phyloP scores from a whole-genome alignment of 1,140 invertebrate genomes.

The Homarus americanus region DNA sequence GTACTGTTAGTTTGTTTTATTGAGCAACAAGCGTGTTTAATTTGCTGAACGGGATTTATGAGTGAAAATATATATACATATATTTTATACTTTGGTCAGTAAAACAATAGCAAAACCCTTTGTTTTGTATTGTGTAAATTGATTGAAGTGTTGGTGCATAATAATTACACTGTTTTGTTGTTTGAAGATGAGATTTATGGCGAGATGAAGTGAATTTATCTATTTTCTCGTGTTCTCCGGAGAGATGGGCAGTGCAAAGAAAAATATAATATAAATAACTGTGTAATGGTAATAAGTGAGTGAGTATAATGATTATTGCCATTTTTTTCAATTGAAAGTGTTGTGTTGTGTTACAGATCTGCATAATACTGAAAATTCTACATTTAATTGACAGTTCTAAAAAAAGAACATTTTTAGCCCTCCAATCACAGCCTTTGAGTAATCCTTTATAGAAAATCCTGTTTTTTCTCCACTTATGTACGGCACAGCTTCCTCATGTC shows the following conservation, averaged over 20 bases:
- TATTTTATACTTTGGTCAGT: no score
- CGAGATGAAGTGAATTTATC: no score
- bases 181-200: no score
- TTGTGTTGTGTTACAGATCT: not conserved
- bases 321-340: not conserved
- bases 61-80: not conserved
- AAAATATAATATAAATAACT: not conserved
- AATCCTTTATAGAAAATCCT: conserved; percentile 15
- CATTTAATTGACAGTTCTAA: no score
- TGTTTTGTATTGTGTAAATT: not conserved
- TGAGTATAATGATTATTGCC: not conserved
- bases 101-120: not conserved
- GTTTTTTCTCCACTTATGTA: not conserved
- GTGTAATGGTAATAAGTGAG: no score
- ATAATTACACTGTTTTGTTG: not conserved
- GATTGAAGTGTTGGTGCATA: not conserved
- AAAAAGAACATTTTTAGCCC: conserved; percentile 33
- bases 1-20: not conserved
- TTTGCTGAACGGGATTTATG: not conserved
- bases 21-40: not conserved
- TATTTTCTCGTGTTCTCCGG: no score
- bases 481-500: not conserved
- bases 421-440: conserved; percentile 48
- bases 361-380: not conserved
- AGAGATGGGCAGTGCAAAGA: not conserved